Percentiles rank a stretch among this genome's conserved stretches.
phyloP scores from a whole-genome alignment of 1,140 invertebrate genomes.

The Drosophila gunungcola region DNA sequence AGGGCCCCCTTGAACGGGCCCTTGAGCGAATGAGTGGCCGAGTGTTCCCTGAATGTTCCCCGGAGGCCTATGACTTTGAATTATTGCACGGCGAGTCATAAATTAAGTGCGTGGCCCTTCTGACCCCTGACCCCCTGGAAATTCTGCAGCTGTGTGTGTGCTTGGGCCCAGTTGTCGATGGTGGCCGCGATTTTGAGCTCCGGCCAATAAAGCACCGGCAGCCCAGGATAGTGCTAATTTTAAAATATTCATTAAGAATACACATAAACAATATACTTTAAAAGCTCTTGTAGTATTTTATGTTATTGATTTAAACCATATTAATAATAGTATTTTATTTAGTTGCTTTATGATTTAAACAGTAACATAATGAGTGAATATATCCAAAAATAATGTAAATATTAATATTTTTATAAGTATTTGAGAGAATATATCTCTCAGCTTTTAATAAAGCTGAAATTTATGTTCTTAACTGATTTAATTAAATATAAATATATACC shows the following conservation, averaged over 20 bases:
- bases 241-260: neutral
- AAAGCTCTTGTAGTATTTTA: too few species aligned
- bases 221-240: neutral
- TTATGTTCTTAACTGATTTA: too few species aligned
- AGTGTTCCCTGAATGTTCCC: constrained; percentile 71
- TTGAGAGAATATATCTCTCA: too few species aligned
- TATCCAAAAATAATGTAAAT: too few species aligned
- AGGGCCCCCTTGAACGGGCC: constrained; percentile 22
- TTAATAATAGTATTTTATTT: too few species aligned
- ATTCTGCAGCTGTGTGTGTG: neutral
- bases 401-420: too few species aligned
- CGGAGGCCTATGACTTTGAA: constrained; percentile 81
- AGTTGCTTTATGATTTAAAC: too few species aligned
- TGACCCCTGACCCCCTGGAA: constrained; percentile 9
- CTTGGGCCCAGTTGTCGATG: neutral
- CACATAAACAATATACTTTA: neutral
- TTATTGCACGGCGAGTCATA: constrained; percentile 80
- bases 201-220: constrained; percentile 20
- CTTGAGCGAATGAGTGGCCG: constrained; percentile 58
- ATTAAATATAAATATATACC: too few species aligned
- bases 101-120: constrained; percentile 66
- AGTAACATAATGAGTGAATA: too few species aligned
- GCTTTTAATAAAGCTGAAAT: too few species aligned
- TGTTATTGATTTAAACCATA: too few species aligned
- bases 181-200: neutral